Base-by-base conservation (phyloP, 2,797 vertebrate genomes). In the Morus bassanus region DNA sequence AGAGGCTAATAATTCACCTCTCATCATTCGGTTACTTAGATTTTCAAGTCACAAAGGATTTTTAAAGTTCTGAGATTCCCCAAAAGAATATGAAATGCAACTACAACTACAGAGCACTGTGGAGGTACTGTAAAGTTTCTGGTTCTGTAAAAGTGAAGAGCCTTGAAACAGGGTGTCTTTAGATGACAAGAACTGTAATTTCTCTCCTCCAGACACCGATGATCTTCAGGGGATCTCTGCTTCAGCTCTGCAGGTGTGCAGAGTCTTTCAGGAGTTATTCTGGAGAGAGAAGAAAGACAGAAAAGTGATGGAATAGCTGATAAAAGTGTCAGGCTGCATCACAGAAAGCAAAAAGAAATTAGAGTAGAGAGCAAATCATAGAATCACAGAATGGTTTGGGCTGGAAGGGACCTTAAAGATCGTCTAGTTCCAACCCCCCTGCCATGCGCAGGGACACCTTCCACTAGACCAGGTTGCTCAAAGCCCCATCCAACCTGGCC, bases 251-350 rank as follows among this genome's bases (percentile, higher is more conserved):
- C 35, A 73, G 61, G 61, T 67, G 80, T 93, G 15, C 61, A 46
- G 43, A 33, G 27, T 89, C 77, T 89, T 68, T 87, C 59, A 67
- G 70, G 83, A 94, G 24, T 93, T 18, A 43, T 77, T 95, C 87
- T 35, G 23, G 72, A 83, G 63, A 73, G 65, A 90, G 37, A 35
- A 46, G 68, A 61, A 3, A 92, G 83, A 68, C 16, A 85, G 59
- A 73, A 68, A 85, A 69, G 17, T 53, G 59, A 54, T 76, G 67
- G 63, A 14, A 51, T 30, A 64, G 56, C 45, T 85, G 80, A 80
- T 87, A 91, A 91, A 93, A 95, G 53, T 37, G 90, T 85, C 74
- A 61, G 77, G 37, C 45, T 94, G 18, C 74, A 85, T 85, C 80
- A 82, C 28, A 83, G 54, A 83, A 76, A 82, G 22, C 28, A 77